phyloP scores from a whole-genome alignment of 2,113 vertebrate genomes.

The Columba livia region DNA sequence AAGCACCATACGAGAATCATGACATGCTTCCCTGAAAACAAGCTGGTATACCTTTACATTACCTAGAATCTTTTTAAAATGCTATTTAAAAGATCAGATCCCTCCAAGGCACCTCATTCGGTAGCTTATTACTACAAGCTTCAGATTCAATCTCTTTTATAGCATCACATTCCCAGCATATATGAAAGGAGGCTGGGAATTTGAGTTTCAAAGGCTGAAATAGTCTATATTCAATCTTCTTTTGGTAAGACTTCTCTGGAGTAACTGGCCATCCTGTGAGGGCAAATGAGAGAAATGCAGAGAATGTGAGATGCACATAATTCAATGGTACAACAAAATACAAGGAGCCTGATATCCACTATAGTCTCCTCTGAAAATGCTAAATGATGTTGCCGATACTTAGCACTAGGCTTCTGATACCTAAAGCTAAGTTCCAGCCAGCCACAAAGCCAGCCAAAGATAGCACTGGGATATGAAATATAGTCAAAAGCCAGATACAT shows the following conservation, averaged over 20 bases:
- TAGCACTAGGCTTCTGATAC: background rate
- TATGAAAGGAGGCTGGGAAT: background rate
- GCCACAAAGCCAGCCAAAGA: background rate
- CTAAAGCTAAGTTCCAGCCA: background rate
- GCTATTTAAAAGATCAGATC: background rate
- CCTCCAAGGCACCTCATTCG: background rate
- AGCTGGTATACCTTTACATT: background rate
- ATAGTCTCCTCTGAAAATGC: background rate
- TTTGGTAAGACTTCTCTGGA: background rate
- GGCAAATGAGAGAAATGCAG: background rate
- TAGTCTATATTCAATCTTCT: background rate
- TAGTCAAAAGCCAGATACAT: background rate
- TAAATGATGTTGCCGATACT: background rate
- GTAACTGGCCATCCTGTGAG: background rate
- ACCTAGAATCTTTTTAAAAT: background rate
- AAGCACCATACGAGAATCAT: accelerated
- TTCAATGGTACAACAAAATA: background rate
- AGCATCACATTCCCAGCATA: background rate
- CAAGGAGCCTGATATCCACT: background rate
- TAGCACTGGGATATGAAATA: accelerated
- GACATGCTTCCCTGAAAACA: background rate
- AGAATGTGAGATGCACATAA: background rate
- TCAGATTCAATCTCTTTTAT: background rate
- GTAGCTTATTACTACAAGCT: background rate
- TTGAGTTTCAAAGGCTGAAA: background rate